Base-by-base conservation (phyloP, 2,113 vertebrate species). In the Cisticola juncidis region DNA sequence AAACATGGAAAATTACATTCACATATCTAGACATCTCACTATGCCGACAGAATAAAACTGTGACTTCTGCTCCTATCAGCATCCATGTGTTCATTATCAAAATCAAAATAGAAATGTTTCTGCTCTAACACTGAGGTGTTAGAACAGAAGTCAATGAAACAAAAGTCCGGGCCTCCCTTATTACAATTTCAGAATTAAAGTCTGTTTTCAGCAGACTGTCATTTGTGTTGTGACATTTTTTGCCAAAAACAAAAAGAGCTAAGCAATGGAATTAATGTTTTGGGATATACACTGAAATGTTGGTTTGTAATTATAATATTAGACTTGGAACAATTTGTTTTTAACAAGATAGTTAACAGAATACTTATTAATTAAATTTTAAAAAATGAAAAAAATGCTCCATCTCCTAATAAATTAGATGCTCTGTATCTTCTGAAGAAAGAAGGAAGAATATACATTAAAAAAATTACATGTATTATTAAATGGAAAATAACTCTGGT, bases 351-450 rank as follows among this genome's bases (percentile, higher is more conserved):
- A 64, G 14, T 58, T 66, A 70, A 71, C 8, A 68, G 24, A 56
- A 66, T 19, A 62, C 3, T 22, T 83, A 38, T 26, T 31, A 42
- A 29, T 57, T 69, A 22, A 13, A 66, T 81, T 76, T 6, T 9
- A 6, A 11, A n/a, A 74, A 68, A n/a, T 8, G 0, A 80, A 42
- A 56, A 33, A 24, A 58, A 54, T 56, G 2, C 2, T n/a, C 4
- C 3, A 24, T 54, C 18, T 68, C 47, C 31, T 47, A 79, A 50
- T 38, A 71, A 44, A 71, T 54, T 42, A 61, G 11, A 54, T 21
- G 4, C 0, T 42, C 7, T 45, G 3, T 42, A 26, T 72, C 16
- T 23, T 80, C 73, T 58, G 20, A 81, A 73, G 40, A 65, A 82
- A 48, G 6, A 86, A 90, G 13, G 11, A 65, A 18, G 9, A 60